phyloP scores from a whole-genome alignment of 2,888 invertebrate genomes.

The Chrysotoxum bicinctum region DNA sequence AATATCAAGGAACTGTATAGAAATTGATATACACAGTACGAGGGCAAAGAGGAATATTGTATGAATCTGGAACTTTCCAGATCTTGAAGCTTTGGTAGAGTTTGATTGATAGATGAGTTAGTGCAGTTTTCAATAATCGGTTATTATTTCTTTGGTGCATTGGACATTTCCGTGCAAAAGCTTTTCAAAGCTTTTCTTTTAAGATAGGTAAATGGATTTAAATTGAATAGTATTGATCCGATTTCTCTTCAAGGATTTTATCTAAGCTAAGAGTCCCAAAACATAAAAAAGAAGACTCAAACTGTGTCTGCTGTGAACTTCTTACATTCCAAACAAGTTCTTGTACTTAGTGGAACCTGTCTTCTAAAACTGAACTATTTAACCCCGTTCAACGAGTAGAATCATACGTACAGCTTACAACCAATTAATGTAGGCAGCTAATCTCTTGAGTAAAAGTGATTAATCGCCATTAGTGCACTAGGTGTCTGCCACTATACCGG shows the following conservation, averaged over 20 bases:
- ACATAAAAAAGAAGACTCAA: neutral
- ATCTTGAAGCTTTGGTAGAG: neutral
- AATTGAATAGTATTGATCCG: too few relatives aligned
- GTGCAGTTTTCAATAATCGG: too few relatives aligned
- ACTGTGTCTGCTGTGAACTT: neutral
- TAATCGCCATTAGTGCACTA: constrained; percentile 68
- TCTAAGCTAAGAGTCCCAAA: neutral
- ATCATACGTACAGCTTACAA: constrained; percentile 58
- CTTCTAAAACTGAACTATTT: constrained; percentile 30
- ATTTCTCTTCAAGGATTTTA: too few relatives aligned
- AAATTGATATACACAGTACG: neutral
- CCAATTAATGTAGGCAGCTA: constrained; percentile 68
- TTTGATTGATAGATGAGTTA: neutral
- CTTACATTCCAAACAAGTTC: neutral
- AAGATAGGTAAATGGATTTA: too few relatives aligned
- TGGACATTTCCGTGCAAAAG: too few relatives aligned
- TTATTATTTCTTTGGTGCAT: too few relatives aligned
- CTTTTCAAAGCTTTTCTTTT: too few relatives aligned
- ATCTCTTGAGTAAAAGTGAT: constrained; percentile 67
- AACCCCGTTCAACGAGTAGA: constrained; percentile 36
- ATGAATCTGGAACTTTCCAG: neutral
- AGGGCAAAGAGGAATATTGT: neutral
- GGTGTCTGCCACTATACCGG: constrained; percentile 20
- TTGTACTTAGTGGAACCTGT: constrained; percentile 24
- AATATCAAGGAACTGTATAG: neutral